Conservation (phyloP, 2,888 invertebrate genomes). For the Helleia helle region DNA sequence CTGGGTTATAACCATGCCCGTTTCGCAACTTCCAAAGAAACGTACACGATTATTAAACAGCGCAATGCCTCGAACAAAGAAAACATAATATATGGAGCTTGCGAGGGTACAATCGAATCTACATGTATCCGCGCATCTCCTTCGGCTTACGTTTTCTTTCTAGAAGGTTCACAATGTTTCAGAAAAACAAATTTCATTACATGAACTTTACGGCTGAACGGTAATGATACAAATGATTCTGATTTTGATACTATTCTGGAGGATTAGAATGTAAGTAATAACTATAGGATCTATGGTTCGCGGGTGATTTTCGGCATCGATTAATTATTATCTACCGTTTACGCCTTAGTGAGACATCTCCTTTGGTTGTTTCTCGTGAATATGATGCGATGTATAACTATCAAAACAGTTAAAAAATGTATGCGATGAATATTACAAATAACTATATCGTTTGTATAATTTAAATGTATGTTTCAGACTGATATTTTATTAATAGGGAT, state of each 20-base stretch:
- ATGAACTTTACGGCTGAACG: slow-evolving; percentile 4
- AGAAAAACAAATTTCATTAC: slow-evolving; percentile 32
- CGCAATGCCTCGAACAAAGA: slow-evolving; percentile 42
- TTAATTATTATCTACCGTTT: neutral
- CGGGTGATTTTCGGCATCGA: neutral
- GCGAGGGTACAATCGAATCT: slow-evolving; percentile 52
- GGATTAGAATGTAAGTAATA: neutral
- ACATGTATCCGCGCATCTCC: slow-evolving; percentile 55
- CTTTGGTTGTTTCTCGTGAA: neutral
- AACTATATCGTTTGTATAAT: slow-evolving; percentile 16
- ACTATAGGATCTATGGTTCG: slow-evolving; percentile 2
- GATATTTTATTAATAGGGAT: slow-evolving; percentile 38
- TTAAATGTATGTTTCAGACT: slow-evolving; percentile 32
- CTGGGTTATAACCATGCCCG: slow-evolving; percentile 45
- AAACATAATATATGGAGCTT: slow-evolving; percentile 46
- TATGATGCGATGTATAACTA: slow-evolving; percentile 8
- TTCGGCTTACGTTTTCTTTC: slow-evolving; percentile 43
- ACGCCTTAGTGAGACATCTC: neutral
- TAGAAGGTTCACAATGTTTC: slow-evolving; percentile 55
- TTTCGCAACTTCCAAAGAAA: slow-evolving; percentile 67
- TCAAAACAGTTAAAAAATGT: slow-evolving; percentile 8
- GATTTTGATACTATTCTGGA: neutral
- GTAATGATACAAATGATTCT: slow-evolving; percentile 3
- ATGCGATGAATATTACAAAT: slow-evolving; percentile 6
- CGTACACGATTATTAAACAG: slow-evolving; percentile 43